phyloP scores from a whole-genome alignment of 2,797 vertebrate genomes.

The Chromobotia macracanthus region DNA sequence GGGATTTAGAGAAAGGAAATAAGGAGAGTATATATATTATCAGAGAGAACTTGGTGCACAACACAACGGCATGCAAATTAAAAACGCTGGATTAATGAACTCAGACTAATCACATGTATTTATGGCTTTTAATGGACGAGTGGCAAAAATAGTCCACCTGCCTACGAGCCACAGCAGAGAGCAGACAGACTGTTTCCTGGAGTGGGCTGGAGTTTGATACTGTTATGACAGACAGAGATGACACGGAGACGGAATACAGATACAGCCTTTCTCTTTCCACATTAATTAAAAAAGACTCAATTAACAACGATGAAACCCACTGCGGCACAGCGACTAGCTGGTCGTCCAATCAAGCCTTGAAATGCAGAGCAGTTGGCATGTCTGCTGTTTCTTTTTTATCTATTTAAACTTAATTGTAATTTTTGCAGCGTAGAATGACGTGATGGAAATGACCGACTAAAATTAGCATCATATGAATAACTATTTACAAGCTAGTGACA shows the following conservation, averaged over 20 bases:
- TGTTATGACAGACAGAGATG: constrained; percentile 78
- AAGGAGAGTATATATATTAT: too few relatives aligned
- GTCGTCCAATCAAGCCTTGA: constrained; percentile 82
- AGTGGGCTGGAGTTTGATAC: constrained; percentile 71
- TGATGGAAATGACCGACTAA: constrained; percentile 77
- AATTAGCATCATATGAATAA: constrained; percentile 78
- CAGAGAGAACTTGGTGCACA: constrained; percentile 68
- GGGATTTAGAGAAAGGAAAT: constrained; percentile 50
- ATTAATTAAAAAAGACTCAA: constrained; percentile 87
- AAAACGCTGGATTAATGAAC: constrained; percentile 74
- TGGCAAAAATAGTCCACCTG: constrained; percentile 76
- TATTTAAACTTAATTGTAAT: constrained; percentile 84
- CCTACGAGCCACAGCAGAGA: constrained; percentile 69
- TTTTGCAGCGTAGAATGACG: constrained; percentile 81
- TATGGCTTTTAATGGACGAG: constrained; percentile 67
- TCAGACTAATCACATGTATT: constrained; percentile 47
- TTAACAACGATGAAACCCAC: constrained; percentile 83
- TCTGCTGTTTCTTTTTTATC: constrained; percentile 74
- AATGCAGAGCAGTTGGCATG: constrained; percentile 82
- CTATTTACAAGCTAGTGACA: constrained; percentile 70
- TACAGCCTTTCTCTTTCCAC: constrained; percentile 79
- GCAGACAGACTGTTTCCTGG: constrained; percentile 68
- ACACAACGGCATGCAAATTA: constrained; percentile 76
- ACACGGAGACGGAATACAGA: constrained; percentile 77
- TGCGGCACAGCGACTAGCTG: constrained; percentile 78